Conservation (phyloP, 2,797 vertebrate species). For the Poeciliopsis infans region DNA sequence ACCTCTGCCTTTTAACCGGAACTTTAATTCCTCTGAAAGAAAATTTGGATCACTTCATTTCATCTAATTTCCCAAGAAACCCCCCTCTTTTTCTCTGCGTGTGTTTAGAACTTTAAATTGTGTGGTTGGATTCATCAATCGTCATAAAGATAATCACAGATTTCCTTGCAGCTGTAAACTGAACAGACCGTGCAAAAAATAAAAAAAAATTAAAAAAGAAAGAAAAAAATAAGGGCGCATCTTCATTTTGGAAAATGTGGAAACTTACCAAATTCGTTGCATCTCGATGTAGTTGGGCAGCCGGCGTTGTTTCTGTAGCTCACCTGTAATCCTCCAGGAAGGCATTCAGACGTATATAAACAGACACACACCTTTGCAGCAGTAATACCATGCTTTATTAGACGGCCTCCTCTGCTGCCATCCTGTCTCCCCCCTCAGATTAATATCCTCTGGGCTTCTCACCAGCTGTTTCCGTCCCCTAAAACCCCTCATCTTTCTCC, state of each 20-base stretch:
- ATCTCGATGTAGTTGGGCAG: constrained; percentile 50
- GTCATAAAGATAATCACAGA: constrained; percentile 34
- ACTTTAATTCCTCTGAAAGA: constrained; percentile 70
- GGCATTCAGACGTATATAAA: constrained; percentile 54
- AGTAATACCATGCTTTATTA: constrained; percentile 79
- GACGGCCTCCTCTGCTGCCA: constrained; percentile 72
- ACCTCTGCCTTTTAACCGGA: constrained; percentile 75
- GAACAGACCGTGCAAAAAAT: background rate
- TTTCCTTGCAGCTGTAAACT: constrained; percentile 31
- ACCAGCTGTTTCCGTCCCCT: constrained; percentile 79
- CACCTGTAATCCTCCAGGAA: constrained; percentile 70
- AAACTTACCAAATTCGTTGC: constrained; percentile 17
- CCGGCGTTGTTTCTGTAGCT: constrained; percentile 39
- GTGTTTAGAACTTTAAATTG: constrained; percentile 51
- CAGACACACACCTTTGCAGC: constrained; percentile 57
- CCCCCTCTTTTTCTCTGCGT: constrained; percentile 13
- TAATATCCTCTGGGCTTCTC: constrained; percentile 73
- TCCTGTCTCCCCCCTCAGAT: constrained; percentile 77
- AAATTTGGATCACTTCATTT: constrained; percentile 69
- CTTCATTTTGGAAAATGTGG: background rate
- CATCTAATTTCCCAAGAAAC: constrained; percentile 67
- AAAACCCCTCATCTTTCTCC: constrained; percentile 75
- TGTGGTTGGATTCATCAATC: constrained; percentile 28
- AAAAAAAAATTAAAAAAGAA: no score
- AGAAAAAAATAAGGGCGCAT: background rate